Evolutionary conservation across 2,797 vertebrate genomes (phyloP).

Genomic region (Squalus acanthias): DNA sequence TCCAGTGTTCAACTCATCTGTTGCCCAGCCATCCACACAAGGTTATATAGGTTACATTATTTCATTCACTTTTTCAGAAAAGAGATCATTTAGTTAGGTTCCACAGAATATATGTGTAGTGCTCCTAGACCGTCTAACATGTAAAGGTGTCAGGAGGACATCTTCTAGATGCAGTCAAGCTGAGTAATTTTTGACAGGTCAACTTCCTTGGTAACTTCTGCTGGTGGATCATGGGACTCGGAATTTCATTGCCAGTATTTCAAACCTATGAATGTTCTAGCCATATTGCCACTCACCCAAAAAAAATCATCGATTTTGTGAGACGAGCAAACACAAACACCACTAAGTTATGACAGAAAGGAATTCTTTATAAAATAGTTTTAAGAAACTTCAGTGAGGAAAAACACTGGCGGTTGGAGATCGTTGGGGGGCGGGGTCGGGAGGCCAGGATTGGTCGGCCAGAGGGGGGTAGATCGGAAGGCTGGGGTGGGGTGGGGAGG

Average conservation of each 20-base stretch:
- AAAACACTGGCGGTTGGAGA: neutral
- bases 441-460: no score
- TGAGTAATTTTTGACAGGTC: neutral
- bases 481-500: no score
- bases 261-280: neutral
- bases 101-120: neutral
- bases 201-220: neutral
- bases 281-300: neutral
- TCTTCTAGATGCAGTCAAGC: neutral
- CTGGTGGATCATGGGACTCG: neutral
- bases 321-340: neutral
- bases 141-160: neutral
- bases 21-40: neutral
- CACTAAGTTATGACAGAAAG: neutral
- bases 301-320: neutral
- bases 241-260: neutral
- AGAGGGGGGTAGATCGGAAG: no score
- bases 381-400: neutral
- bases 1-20: neutral
- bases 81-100: neutral
- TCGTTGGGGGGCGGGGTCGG: no score
- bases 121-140: no score
- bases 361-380: neutral
- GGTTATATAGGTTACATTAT: neutral
- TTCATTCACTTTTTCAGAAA: neutral